These are phyloP conservation scores for Paratilapia polleni DNA, from an alignment of 2,113 vertebrate species.

Conservation along the genomic window DNA sequence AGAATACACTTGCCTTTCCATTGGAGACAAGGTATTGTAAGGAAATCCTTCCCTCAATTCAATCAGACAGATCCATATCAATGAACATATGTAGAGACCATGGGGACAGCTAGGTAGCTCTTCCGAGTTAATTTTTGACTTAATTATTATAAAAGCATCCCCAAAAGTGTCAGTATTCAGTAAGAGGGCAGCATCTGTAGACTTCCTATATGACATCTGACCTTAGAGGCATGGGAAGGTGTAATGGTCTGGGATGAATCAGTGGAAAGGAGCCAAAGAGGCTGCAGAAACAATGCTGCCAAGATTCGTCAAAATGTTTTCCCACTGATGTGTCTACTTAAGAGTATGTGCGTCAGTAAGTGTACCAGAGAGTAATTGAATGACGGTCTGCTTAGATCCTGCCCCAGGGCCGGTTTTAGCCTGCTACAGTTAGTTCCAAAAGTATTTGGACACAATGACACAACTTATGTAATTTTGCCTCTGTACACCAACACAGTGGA, in stretches of 20 bases:
- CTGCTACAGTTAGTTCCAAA: not conserved
- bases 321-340: constrained; percentile 6
- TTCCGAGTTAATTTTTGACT: not conserved
- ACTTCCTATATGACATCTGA: constrained; percentile 34
- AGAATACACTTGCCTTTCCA: constrained; percentile 7
- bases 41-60: not conserved
- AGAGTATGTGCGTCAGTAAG: not conserved
- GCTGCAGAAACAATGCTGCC: constrained; percentile 24
- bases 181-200: not conserved
- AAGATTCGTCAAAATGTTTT: constrained; percentile 56
- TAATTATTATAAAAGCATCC: not conserved
- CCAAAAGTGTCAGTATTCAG: constrained; percentile 1
- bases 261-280: constrained; percentile 42
- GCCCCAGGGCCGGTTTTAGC: not conserved
- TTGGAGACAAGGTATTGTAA: not conserved
- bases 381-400: constrained; percentile 1
- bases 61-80: not conserved
- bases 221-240: constrained; percentile 33
- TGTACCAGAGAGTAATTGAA: constrained; percentile 15
- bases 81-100: not conserved
- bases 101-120: not conserved
- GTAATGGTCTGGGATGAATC: constrained; percentile 56
- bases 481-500: not conserved
- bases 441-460: not conserved
- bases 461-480: not conserved